phyloP scores from a whole-genome alignment of 2,888 invertebrate genomes.

The Tachina grossa region DNA sequence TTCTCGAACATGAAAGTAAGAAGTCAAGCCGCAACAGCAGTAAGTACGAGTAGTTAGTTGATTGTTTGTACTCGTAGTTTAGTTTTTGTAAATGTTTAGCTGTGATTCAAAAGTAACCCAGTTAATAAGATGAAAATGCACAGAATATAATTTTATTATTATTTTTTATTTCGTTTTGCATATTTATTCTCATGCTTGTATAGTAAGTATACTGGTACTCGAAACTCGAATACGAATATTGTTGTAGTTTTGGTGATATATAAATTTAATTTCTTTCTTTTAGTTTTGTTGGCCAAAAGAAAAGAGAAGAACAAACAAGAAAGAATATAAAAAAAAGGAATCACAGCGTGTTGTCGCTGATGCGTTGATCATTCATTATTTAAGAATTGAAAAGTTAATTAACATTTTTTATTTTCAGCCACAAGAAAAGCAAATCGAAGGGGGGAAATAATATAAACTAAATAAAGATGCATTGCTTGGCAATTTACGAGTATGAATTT shows the following conservation, averaged over 20 bases:
- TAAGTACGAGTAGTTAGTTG: constrained; percentile 3
- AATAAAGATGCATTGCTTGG: constrained; percentile 67
- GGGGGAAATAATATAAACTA: neutral
- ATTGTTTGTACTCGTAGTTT: neutral
- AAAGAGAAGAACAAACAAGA: constrained; percentile 47
- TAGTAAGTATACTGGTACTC: neutral
- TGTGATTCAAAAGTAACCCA: constrained; percentile 63
- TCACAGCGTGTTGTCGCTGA: constrained; percentile 82
- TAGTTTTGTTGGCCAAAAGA: constrained; percentile 14
- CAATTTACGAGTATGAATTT: constrained; percentile 68
- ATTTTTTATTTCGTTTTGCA: neutral
- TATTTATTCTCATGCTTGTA: constrained; percentile 34
- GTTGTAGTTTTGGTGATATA: constrained; percentile 29
- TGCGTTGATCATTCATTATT: constrained; percentile 83
- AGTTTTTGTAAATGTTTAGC: constrained; percentile 50
- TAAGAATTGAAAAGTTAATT: constrained; percentile 83
- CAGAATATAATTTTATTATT: constrained; percentile 6
- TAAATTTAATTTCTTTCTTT: constrained; percentile 27
- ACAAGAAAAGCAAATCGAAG: constrained; percentile 40
- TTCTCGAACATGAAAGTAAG: neutral
- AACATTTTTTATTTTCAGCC: constrained; percentile 80
- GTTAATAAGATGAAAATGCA: constrained; percentile 56
- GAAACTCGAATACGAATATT: constrained; percentile 39
- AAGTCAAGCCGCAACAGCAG: neutral
- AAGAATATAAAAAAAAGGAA: constrained; percentile 79